These are phyloP conservation scores for Deilephila elpenor DNA, from an alignment of 2,888 invertebrate species.

Conservation along the genomic window DNA sequence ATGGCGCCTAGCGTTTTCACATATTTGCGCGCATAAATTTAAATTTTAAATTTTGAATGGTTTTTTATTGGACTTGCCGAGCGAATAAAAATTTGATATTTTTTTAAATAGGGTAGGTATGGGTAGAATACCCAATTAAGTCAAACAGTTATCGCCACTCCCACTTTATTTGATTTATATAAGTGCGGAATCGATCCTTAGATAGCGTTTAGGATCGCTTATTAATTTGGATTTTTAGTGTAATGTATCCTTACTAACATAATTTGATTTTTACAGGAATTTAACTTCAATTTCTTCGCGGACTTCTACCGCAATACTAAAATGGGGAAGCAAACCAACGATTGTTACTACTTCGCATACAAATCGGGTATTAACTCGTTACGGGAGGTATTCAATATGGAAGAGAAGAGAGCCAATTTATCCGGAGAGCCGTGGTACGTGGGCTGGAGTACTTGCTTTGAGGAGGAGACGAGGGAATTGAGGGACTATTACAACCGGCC, in stretches of 20 bases:
- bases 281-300: slow-evolving; percentile 93
- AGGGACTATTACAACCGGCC: slow-evolving; percentile 92
- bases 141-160: too few species aligned
- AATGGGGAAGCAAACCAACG: slow-evolving; percentile 81
- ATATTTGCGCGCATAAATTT: too few species aligned
- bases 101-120: too few species aligned
- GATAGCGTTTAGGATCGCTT: too few species aligned
- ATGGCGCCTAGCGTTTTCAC: too few species aligned
- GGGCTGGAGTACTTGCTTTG: slow-evolving; percentile 97
- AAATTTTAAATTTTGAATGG: too few species aligned
- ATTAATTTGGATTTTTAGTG: too few species aligned
- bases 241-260: neutral
- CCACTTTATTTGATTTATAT: too few species aligned
- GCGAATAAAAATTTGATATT: too few species aligned
- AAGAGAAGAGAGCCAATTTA: slow-evolving; percentile 87
- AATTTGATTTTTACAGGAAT: slow-evolving; percentile 75
- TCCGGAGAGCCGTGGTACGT: slow-evolving; percentile 89
- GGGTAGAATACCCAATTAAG: too few species aligned
- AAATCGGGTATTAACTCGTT: slow-evolving; percentile 92
- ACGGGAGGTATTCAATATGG: slow-evolving; percentile 93
- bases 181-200: too few species aligned
- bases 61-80: too few species aligned
- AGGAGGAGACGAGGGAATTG: slow-evolving; percentile 90
- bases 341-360: slow-evolving; percentile 98
- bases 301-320: slow-evolving; percentile 87